A percentile compares a stretch with the other conserved stretches of the same genome.
Evolutionary conservation across 2,797 vertebrate genomes (phyloP).

Genomic region (Notolabrus celidotus): DNA sequence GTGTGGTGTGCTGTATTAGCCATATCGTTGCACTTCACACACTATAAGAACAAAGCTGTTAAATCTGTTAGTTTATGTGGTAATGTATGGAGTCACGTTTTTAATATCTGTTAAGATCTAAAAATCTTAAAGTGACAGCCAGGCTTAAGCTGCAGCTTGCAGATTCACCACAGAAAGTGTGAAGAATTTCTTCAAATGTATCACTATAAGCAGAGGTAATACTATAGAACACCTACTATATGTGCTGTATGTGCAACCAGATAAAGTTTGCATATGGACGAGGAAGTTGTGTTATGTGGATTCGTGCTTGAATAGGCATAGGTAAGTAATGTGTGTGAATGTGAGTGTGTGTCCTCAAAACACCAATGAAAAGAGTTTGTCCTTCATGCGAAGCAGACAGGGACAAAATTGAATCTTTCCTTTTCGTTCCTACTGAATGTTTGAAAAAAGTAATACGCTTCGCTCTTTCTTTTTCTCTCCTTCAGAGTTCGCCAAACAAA

Average conservation of each 20-base stretch:
- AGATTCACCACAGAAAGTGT: too few species aligned
- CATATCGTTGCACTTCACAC: too few species aligned
- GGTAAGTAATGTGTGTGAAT: constrained; percentile 25
- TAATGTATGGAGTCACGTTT: too few species aligned
- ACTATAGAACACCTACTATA: too few species aligned
- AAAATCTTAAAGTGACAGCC: too few species aligned
- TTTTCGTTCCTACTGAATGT: constrained; percentile 60
- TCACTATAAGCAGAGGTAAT: too few species aligned
- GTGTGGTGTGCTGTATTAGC: too few species aligned
- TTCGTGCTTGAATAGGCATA: constrained; percentile 25
- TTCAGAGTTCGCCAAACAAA: constrained; percentile 66
- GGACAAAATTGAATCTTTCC: constrained; percentile 63
- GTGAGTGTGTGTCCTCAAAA: constrained; percentile 45
- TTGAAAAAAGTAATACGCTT: constrained; percentile 72
- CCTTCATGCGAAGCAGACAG: constrained; percentile 65
- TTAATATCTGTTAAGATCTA: too few species aligned
- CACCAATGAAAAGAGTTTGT: constrained; percentile 70
- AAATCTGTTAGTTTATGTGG: too few species aligned
- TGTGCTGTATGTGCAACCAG: not conserved
- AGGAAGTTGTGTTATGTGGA: constrained; percentile 17
- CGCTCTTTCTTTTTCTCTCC: constrained; percentile 56
- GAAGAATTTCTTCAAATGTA: too few species aligned
- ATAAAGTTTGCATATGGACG: constrained; percentile 3
- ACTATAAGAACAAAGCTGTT: too few species aligned
- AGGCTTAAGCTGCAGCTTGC: too few species aligned